Evolutionary conservation across 1,140 invertebrate species (phyloP), one percentile per base, ranked within the genome.

Genomic region (Halesus radiatus): DNA sequence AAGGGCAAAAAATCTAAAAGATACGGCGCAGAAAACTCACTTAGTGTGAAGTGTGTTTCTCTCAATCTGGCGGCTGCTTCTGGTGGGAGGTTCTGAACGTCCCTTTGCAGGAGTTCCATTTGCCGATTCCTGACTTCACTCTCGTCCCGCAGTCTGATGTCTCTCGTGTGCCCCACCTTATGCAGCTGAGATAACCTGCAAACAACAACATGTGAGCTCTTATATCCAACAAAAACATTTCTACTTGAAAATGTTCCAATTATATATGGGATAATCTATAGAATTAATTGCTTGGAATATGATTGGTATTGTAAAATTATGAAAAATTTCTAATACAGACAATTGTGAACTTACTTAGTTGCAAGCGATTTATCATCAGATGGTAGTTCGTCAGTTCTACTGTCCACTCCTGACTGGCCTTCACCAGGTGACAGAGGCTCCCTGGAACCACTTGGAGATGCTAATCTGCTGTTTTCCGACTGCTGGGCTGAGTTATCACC

Each of bases 41-140:
- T 93, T 62, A 94, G 86, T 26, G 93, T 94, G 80, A 94, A 93
- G 88, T 93, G 94, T 22, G 92, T 92, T 87, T 94, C 93, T 70
- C 93, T 89, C 58, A 94, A 88, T 83, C 92, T 90, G 20, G 92
- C 92, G 32, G 92, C 90, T 54, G 93, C 93, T 85, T 94, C 92
- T 3, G 92, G 88, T 45, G 93, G 92, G 78, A 94, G 86, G 81
- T 92, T 92, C 74, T 93, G 91, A 76, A 93, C 92, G 84, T 94
- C 94, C 80, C 92, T 91, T 23, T 93, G 92, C 83, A 95, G 87
- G 73, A 95, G 88, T 3, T 93, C 90, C 92, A 95, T 92, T 88
- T 95, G 94, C 76, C 94, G 91, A 84, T 94, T 91, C n/a, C 95
- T 91, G 81, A 92, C 87, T 81, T 95, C 93, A 82, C 94, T 92